Evolutionary conservation across 1,140 invertebrate species (phyloP).

Genomic region (Anadara kagoshimensis): DNA sequence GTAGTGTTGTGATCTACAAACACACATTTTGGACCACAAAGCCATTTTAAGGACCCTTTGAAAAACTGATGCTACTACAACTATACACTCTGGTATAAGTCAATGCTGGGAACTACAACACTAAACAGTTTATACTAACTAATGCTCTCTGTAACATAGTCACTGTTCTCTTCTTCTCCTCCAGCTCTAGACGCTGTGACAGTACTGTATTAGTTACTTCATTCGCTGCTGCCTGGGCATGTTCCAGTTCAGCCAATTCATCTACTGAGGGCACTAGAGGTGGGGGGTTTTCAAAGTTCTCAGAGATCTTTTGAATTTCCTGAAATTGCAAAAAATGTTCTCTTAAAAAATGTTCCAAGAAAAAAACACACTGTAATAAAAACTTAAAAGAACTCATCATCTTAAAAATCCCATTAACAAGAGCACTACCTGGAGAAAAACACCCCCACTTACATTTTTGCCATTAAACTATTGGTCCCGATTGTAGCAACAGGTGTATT

Average conservation of each 20-base stretch:
- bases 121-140: slow-evolving; percentile 45
- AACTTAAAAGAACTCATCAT: too few species aligned
- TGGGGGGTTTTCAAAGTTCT: slow-evolving; percentile 64
- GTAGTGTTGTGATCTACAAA: too few species aligned
- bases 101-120: too few species aligned
- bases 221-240: slow-evolving; percentile 65
- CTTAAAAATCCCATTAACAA: too few species aligned
- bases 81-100: too few species aligned
- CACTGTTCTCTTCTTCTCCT: slow-evolving; percentile 71
- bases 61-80: too few species aligned
- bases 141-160: slow-evolving; percentile 73
- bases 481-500: too few species aligned
- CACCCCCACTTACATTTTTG: too few species aligned
- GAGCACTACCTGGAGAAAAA: too few species aligned
- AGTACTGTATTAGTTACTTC: slow-evolving; percentile 71
- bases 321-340: slow-evolving; percentile 29
- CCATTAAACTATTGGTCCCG: too few species aligned
- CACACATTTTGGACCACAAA: too few species aligned
- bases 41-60: too few species aligned
- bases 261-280: slow-evolving; percentile 66
- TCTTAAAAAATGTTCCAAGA: neutral
- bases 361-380: neutral
- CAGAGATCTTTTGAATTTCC: slow-evolving; percentile 59
- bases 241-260: slow-evolving; percentile 66
- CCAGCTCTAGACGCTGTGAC: slow-evolving; percentile 69